Conservation (phyloP, 2,888 invertebrate species). For the Scaptomyza tumidula region DNA sequence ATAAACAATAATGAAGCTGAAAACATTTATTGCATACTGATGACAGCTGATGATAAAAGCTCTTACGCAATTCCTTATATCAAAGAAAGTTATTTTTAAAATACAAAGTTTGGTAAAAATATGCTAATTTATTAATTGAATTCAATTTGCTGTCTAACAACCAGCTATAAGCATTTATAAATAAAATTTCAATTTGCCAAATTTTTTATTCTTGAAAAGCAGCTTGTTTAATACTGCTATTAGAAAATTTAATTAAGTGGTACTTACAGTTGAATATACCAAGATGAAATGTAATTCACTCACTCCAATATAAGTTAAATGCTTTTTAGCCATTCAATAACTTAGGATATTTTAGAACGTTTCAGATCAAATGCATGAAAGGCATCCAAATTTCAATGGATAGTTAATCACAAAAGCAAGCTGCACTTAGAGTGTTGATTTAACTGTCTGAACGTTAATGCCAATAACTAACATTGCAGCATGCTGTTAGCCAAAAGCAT, state of each 20-base stretch:
- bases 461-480: slow-evolving; percentile 20
- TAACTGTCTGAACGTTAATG: slow-evolving; percentile 6
- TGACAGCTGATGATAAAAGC: background rate
- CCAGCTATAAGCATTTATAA: no score
- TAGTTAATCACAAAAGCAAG: background rate
- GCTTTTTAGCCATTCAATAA: background rate
- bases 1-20: background rate
- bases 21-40: background rate
- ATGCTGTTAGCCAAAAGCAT: slow-evolving; percentile 23
- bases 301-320: background rate
- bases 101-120: no score
- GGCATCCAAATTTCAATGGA: no score
- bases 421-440: slow-evolving; percentile 1
- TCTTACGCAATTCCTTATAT: no score
- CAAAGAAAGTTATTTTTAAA: no score
- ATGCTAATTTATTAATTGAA: no score
- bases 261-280: background rate
- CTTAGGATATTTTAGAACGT: background rate
- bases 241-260: no score
- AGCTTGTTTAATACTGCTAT: no score
- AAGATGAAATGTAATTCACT: background rate
- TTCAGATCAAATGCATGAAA: background rate
- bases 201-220: no score
- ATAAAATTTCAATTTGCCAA: no score
- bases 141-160: no score